These are phyloP conservation scores for Cephalopterus ornatus DNA, from an alignment of 2,113 vertebrate genomes.

Conservation along the genomic window DNA sequence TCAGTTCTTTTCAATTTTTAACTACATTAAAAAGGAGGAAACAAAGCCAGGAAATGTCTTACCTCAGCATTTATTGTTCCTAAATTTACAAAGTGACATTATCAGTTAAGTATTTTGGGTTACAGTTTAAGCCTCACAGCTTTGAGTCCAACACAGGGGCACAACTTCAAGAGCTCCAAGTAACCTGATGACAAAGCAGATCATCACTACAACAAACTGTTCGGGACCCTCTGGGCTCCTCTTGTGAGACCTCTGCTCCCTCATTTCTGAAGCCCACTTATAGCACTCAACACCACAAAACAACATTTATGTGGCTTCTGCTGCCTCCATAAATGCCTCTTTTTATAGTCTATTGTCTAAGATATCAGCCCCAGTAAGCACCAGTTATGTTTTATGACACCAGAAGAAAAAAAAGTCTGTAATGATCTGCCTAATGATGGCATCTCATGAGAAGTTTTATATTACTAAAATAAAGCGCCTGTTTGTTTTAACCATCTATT, in stretches of 20 bases:
- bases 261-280: not conserved
- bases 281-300: not conserved
- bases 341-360: conserved; percentile 4
- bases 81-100: not conserved
- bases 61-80: not conserved
- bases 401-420: not conserved
- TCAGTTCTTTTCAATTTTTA: not conserved
- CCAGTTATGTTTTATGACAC: conserved; percentile 1
- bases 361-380: not conserved
- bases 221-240: not conserved
- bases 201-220: not conserved
- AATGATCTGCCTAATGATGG: conserved; percentile 51
- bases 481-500: conserved; percentile 36
- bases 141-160: not conserved
- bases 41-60: not conserved
- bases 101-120: not conserved
- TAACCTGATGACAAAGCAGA: not conserved
- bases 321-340: not conserved
- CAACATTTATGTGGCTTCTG: not conserved
- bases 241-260: not conserved
- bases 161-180: not conserved
- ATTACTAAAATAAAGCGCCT: not conserved
- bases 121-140: not conserved
- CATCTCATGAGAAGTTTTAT: conserved; percentile 31
- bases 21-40: not conserved